Conservation (phyloP, 2,888 invertebrate genomes). For the Lysandra bellargus region DNA sequence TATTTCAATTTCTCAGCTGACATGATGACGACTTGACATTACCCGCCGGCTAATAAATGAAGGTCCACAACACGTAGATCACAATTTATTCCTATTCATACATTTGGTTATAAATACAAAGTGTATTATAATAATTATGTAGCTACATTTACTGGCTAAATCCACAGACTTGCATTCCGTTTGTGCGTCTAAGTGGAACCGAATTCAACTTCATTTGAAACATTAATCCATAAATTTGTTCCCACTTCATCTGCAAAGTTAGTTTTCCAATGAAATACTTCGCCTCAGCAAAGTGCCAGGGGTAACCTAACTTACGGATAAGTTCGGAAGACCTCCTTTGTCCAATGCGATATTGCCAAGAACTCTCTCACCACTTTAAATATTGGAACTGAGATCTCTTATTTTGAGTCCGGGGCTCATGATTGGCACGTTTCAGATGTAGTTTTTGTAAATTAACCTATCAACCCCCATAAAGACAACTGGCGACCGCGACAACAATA, state of each 20-base stretch:
- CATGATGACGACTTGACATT: no score
- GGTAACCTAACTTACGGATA: neutral
- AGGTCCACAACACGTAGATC: no score
- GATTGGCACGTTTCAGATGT: neutral
- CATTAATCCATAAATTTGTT: conserved; percentile 20
- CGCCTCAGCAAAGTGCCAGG: neutral
- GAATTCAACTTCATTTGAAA: conserved; percentile 5
- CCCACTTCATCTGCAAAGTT: conserved; percentile 9
- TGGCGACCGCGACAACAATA: no score
- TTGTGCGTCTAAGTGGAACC: neutral
- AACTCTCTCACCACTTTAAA: neutral
- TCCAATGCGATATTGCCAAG: conserved; percentile 14
- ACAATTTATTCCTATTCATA: no score
- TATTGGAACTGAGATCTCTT: neutral
- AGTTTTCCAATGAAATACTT: conserved; percentile 18
- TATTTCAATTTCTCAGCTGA: no score
- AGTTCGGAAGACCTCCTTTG: conserved; percentile 11
- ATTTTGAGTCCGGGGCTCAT: neutral
- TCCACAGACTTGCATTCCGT: neutral
- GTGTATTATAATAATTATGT: no score
- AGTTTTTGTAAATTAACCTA: neutral
- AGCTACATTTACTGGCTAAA: neutral
- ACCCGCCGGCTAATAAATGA: no score
- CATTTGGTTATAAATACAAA: no score
- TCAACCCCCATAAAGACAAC: no score